Evolutionary conservation across 2,113 vertebrate genomes (phyloP).

Genomic region (Glaucidium brasilianum): DNA sequence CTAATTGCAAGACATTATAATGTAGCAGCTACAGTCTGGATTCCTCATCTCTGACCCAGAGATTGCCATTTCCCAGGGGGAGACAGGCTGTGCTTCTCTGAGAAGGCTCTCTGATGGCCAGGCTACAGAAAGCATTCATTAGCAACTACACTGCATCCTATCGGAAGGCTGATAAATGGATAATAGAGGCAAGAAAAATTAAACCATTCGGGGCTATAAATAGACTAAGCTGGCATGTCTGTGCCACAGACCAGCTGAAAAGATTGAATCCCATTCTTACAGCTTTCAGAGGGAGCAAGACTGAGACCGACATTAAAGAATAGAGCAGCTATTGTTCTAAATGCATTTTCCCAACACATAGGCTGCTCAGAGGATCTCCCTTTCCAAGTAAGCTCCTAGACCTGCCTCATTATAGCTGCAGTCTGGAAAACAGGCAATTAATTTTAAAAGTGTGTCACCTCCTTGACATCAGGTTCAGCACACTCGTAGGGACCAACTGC

Average conservation of each 20-base stretch:
- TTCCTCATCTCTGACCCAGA: constrained; percentile 25
- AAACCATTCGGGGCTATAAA: constrained; percentile 43
- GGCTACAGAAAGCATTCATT: neutral
- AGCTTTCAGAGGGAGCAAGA: neutral
- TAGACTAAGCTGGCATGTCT: neutral
- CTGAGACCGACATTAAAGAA: neutral
- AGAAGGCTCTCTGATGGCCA: neutral
- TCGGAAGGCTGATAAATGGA: constrained; percentile 10
- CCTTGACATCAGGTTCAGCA: constrained; percentile 19
- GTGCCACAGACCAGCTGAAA: constrained; percentile 7
- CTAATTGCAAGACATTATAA: neutral
- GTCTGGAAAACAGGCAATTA: constrained; percentile 51
- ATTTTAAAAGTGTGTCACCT: neutral
- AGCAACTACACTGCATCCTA: neutral
- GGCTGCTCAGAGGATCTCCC: constrained; percentile 22
- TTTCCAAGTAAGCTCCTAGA: neutral
- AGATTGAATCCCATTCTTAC: constrained; percentile 20
- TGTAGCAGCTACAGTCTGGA: neutral
- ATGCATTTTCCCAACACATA: neutral
- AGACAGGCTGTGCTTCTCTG: neutral
- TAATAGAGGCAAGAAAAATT: constrained; percentile 44
- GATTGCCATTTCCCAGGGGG: neutral
- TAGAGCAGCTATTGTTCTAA: constrained; percentile 59
- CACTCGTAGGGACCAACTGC: neutral
- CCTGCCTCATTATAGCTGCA: constrained; percentile 38